Percentiles rank a stretch among this genome's conserved stretches.
Conservation (phyloP, 2,888 invertebrate species). For the Sarcophaga rosellei region DNA sequence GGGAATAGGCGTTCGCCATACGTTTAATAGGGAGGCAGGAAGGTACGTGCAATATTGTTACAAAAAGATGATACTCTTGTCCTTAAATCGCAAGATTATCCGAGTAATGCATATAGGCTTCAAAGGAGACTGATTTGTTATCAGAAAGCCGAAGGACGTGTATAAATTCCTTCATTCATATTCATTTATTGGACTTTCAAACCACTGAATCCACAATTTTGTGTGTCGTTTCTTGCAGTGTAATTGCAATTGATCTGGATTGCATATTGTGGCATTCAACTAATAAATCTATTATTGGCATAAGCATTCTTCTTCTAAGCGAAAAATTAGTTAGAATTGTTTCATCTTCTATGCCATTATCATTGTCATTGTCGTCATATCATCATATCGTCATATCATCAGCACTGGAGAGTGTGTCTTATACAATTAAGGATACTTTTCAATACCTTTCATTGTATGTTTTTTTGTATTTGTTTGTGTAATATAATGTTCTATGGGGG, state of each 20-base stretch:
- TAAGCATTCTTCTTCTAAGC: slow-evolving; percentile 22
- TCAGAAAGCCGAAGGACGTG: too few species aligned
- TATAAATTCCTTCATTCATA: too few species aligned
- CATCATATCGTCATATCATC: not conserved
- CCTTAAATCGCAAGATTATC: too few species aligned
- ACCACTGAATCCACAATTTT: not conserved
- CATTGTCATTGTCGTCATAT: not conserved
- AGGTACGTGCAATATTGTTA: too few species aligned
- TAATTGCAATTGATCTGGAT: slow-evolving; percentile 13
- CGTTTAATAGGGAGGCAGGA: too few species aligned
- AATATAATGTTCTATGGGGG: slow-evolving; percentile 20
- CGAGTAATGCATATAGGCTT: too few species aligned
- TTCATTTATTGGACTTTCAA: too few species aligned
- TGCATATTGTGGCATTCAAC: slow-evolving; percentile 38
- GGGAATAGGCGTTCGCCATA: too few species aligned
- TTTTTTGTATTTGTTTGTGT: slow-evolving; percentile 29
- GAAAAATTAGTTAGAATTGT: slow-evolving; percentile 58
- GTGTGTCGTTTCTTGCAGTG: not conserved
- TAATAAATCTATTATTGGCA: slow-evolving; percentile 68
- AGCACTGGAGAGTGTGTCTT: slow-evolving; percentile 3
- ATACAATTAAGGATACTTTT: slow-evolving; percentile 56
- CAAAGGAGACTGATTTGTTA: too few species aligned
- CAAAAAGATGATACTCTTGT: too few species aligned
- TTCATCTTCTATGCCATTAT: not conserved
- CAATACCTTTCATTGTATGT: not conserved